phyloP scores from a whole-genome alignment of 2,113 vertebrate genomes.

The Paratilapia polleni region DNA sequence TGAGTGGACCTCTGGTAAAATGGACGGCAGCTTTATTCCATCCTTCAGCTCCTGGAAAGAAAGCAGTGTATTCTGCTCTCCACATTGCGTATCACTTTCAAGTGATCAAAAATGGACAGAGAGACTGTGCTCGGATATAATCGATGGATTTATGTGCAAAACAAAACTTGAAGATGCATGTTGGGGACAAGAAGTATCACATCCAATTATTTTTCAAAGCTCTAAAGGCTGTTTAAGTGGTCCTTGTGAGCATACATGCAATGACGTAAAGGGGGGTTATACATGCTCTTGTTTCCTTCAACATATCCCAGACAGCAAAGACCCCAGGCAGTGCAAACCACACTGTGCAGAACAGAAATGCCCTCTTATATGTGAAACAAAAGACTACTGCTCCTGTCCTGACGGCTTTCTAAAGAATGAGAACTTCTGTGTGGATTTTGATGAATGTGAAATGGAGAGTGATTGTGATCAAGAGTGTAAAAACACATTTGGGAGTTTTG shows the following conservation, averaged over 20 bases:
- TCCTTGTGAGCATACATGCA: constrained; percentile 69
- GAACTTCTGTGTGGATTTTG: not conserved
- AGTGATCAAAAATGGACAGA: constrained; percentile 49
- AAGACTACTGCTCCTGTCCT: constrained; percentile 19
- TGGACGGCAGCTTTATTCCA: not conserved
- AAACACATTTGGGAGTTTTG: constrained; percentile 62
- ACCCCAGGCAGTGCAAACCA: constrained; percentile 25
- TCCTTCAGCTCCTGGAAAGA: constrained; percentile 45
- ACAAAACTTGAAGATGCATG: constrained; percentile 47
- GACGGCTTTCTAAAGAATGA: constrained; percentile 9
- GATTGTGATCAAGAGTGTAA: constrained; percentile 33
- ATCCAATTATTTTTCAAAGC: constrained; percentile 8
- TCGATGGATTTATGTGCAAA: constrained; percentile 75
- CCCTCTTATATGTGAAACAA: not conserved
- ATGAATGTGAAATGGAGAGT: constrained; percentile 5
- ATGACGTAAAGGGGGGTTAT: constrained; percentile 35
- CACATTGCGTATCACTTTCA: constrained; percentile 70
- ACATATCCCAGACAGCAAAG: not conserved
- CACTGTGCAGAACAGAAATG: constrained; percentile 57
- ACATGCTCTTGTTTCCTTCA: constrained; percentile 60
- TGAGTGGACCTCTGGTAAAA: constrained; percentile 43
- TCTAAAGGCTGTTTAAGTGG: not conserved
- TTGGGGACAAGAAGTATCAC: not conserved
- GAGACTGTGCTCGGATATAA: constrained; percentile 55
- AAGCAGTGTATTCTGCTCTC: constrained; percentile 43